These are phyloP conservation scores for Pseudochaenichthys georgianus DNA, from an alignment of 2,797 vertebrate genomes.

Conservation along the genomic window DNA sequence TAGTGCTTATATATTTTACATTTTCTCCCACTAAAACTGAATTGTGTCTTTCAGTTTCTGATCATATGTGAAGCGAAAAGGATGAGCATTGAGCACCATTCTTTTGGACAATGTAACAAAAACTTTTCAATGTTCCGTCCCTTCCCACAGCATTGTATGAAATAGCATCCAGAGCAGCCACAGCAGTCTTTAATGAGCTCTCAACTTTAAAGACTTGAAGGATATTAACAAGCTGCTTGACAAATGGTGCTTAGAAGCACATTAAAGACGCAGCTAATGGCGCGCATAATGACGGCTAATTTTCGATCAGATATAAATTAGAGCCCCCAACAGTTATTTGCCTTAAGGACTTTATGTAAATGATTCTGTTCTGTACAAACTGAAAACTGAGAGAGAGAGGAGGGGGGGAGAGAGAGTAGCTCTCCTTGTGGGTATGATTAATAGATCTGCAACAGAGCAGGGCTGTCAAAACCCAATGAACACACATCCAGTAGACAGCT, in stretches of 20 bases:
- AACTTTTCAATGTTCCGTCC: constrained; percentile 73
- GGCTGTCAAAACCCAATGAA: constrained; percentile 90
- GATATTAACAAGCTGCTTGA: constrained; percentile 99
- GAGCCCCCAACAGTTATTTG: constrained; percentile 99
- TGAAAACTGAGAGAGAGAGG: constrained; percentile 85
- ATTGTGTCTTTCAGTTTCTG: constrained; percentile 10
- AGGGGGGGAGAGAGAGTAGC: constrained; percentile 67
- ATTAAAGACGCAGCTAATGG: constrained; percentile 99
- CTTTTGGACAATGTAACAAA: constrained; percentile 45
- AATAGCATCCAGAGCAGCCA: constrained; percentile 96
- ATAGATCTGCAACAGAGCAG: constrained; percentile 90
- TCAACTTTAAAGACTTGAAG: constrained; percentile 99
- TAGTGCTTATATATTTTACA: not conserved
- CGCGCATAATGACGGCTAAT: constrained; percentile 99
- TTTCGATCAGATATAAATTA: constrained; percentile 99
- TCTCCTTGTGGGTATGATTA: constrained; percentile 91
- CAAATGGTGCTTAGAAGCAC: constrained; percentile 99
- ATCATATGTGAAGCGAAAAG: not conserved
- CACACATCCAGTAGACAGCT: constrained; percentile 83
- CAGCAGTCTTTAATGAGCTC: constrained; percentile 99
- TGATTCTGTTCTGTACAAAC: constrained; percentile 99
- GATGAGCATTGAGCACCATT: not conserved
- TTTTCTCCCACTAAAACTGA: not conserved
- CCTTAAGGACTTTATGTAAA: constrained; percentile 99
- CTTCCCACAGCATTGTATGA: constrained; percentile 90